Evolutionary conservation across 1,140 invertebrate species (phyloP).

Genomic region (Littorina saxatilis): DNA sequence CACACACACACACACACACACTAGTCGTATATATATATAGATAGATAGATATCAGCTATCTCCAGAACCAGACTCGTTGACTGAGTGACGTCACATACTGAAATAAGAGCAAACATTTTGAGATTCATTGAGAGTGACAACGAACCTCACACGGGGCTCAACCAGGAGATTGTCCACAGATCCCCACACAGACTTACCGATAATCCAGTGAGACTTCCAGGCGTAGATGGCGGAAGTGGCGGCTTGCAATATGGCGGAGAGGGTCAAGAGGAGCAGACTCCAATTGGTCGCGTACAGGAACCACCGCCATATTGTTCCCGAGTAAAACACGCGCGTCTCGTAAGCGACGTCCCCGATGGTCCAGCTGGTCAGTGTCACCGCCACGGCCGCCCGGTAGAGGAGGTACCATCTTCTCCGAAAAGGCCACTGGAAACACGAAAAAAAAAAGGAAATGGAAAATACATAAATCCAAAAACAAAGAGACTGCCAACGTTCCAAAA

Average conservation of each 20-base stretch:
- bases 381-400: conserved; percentile 55
- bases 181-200: conserved; percentile 60
- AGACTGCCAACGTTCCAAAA: too few species aligned
- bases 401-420: conserved; percentile 57
- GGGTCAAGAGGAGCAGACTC: conserved; percentile 63
- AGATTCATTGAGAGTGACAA: too few species aligned
- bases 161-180: too few species aligned
- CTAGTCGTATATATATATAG: too few species aligned
- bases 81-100: too few species aligned
- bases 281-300: conserved; percentile 72
- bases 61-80: too few species aligned
- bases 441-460: not conserved
- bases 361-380: conserved; percentile 58
- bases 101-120: too few species aligned
- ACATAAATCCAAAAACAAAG: too few species aligned
- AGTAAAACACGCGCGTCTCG: conserved; percentile 63
- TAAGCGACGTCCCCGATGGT: conserved; percentile 59
- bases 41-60: too few species aligned
- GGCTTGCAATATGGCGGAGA: conserved; percentile 58
- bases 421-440: conserved; percentile 62
- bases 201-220: conserved; percentile 50
- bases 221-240: conserved; percentile 54
- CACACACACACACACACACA: too few species aligned
- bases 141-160: too few species aligned
- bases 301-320: conserved; percentile 56